Base-by-base conservation (phyloP, 1,140 invertebrate genomes). In the Neocloeon triangulifer region DNA sequence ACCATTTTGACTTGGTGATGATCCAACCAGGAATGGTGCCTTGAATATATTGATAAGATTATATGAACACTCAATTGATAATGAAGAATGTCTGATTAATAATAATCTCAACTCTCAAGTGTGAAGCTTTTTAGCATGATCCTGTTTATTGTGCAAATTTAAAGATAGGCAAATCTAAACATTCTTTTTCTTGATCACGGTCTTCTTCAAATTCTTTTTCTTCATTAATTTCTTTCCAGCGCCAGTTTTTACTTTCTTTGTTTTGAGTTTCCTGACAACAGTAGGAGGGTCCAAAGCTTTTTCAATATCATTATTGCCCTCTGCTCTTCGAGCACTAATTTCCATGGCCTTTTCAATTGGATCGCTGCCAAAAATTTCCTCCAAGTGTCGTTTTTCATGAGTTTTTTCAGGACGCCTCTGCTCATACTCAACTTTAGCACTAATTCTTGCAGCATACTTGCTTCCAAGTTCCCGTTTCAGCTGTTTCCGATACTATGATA, bases 391-490 rank as follows among this genome's bases (percentile, higher is more conserved):
- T 2, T 64, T 40, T 9, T 61, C 47, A 43, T 81, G 84, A 2
- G 71, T 66, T 33, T 64, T 58, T 40, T 71, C 62, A 4, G 79
- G 76, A 43, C 64, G 69, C 6, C 66, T 69, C 4, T 62, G 61
- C 44, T 73, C 64, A 42, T 65, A 62, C n/a, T 66, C 53, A 16
- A 69, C 60, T 53, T 88, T 88, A 39, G 79, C 70, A 40, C 80
- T 65, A 20, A 86, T 54, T 40, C 72, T 62, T 35, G 74, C 69
- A 14, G 73, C 56, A 49, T 88, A 89, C 48, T 80, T 84, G 30
- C 66, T 57, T 38, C 67, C 71, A 37, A 71, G 69, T 35, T 62
- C 61, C 44, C 72, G 66, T 29, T 61, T 67, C 3, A 81, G 42
- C 19, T 63, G 57, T 50, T 73, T 66, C 27, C 81, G 60, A 45